Evolutionary conservation across 2,797 vertebrate species (phyloP), one percentile per base, ranked within the genome.

Genomic region (Buceros bicornis): DNA sequence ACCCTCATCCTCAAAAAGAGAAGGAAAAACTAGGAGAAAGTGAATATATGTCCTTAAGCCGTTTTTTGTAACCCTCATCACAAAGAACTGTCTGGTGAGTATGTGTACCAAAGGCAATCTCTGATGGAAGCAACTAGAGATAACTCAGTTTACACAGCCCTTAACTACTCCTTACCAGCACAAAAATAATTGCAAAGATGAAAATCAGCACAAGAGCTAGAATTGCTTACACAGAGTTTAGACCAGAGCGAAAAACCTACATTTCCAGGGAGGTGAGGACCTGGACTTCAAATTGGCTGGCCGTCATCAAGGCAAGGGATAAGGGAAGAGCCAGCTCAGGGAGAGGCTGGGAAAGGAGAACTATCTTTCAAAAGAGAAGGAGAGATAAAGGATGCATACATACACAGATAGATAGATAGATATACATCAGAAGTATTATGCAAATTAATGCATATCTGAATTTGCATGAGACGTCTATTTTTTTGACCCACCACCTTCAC

Each of bases 391-490:
- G 21, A 45, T 82, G 58, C 66, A 91, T 62, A 89, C 58, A 87
- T 89, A 66, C 53, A 91, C 58, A 86, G 5, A 85, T 45, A 40
- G 37, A 62, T 51, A 66, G 15, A 88, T 24, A 82, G 10, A 54
- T 80, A 20, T 42, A 82, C 4, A 91, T 88, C 77, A 91, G 58
- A 64, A 85, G 17, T 20, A 81, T 74, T 73, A 87, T 85, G 83
- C 26, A 93, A 92, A 95, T 83, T 42, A 71, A 90, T n/a, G 82
- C 85, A 72, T 43, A 86, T 57, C 42, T 79, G 13, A 61, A 88
- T 95, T 76, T 96, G 76, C 89, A 74, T 92, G 86, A 91, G 91
- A 87, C 72, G 74, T 94, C 79, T 72, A 79, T 79, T 50, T 91
- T 93, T 92, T 87, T 95, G 85, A 93, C 95, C 26, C 66, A 45